A percentile compares a stretch with the other conserved stretches of the same genome.
Conservation (phyloP, 2,888 invertebrate species). For the Aradus depressus region DNA sequence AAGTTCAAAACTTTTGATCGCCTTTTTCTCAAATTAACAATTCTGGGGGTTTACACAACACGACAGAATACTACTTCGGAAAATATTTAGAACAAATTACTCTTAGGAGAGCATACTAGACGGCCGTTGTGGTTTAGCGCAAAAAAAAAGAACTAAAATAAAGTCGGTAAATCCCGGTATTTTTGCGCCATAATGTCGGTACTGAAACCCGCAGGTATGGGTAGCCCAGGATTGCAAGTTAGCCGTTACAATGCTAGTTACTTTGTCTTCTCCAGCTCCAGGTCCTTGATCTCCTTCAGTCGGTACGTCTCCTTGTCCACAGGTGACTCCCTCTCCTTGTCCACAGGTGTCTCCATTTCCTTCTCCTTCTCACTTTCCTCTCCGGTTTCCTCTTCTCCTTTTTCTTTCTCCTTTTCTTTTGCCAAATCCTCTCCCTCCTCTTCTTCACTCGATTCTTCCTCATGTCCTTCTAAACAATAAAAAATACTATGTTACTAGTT, state of each 20-base stretch:
- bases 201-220: no score
- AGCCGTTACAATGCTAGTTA: constrained; percentile 37
- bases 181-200: no score
- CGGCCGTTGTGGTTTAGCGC: not conserved
- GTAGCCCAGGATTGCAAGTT: no score
- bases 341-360: constrained; percentile 6
- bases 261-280: constrained; percentile 64
- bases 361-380: constrained; percentile 1
- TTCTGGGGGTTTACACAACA: no score
- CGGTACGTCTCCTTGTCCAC: constrained; percentile 45
- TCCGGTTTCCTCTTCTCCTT: not conserved
- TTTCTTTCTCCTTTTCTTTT: constrained; percentile 1
- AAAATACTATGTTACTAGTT: no score
- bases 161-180: no score
- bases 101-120: no score
- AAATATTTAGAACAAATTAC: no score
- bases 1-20: no score
- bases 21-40: no score
- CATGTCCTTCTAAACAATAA: constrained; percentile 20
- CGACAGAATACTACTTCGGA: no score
- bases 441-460: constrained; percentile 4
- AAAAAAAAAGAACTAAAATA: not conserved
- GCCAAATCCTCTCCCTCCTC: constrained; percentile 5
- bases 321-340: constrained; percentile 32
- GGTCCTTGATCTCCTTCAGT: constrained; percentile 54